phyloP scores from a whole-genome alignment of 2,888 invertebrate species.

The Standfussiana lucernea region DNA sequence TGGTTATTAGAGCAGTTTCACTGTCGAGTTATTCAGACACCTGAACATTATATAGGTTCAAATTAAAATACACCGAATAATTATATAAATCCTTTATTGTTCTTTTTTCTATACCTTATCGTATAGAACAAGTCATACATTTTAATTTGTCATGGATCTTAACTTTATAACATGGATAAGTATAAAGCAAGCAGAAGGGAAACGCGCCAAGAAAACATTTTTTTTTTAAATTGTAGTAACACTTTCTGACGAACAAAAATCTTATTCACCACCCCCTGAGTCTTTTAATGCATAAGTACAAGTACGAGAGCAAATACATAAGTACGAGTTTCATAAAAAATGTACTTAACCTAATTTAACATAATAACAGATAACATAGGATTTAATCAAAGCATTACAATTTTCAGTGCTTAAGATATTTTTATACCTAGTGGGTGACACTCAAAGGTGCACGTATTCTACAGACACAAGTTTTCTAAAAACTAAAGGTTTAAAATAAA shows the following conservation, averaged over 20 bases:
- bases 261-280: slow-evolving; percentile 26
- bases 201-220: slow-evolving; percentile 3
- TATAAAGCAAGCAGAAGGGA: slow-evolving; percentile 22
- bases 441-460: slow-evolving; percentile 3
- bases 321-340: slow-evolving; percentile 21
- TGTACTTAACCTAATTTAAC: slow-evolving; percentile 30
- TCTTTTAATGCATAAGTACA: slow-evolving; percentile 7
- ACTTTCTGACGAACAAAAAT: not conserved
- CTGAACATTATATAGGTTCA: not conserved
- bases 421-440: slow-evolving; percentile 22
- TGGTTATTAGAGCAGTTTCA: not conserved
- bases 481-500: slow-evolving; percentile 30
- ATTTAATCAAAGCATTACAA: slow-evolving; percentile 28
- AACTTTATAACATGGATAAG: slow-evolving; percentile 34
- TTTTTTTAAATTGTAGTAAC: not conserved
- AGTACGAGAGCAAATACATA: too few species aligned
- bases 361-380: slow-evolving; percentile 30
- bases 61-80: slow-evolving; percentile 2
- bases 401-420: slow-evolving; percentile 56
- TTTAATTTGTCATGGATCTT: slow-evolving; percentile 48
- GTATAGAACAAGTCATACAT: slow-evolving; percentile 33
- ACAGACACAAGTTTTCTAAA: slow-evolving; percentile 29
- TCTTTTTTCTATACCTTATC: slow-evolving; percentile 33
- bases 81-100: slow-evolving; percentile 36
- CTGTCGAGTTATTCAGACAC: not conserved